Evolutionary conservation across 2,797 vertebrate species (phyloP).

Genomic region (Acanthornis magna): DNA sequence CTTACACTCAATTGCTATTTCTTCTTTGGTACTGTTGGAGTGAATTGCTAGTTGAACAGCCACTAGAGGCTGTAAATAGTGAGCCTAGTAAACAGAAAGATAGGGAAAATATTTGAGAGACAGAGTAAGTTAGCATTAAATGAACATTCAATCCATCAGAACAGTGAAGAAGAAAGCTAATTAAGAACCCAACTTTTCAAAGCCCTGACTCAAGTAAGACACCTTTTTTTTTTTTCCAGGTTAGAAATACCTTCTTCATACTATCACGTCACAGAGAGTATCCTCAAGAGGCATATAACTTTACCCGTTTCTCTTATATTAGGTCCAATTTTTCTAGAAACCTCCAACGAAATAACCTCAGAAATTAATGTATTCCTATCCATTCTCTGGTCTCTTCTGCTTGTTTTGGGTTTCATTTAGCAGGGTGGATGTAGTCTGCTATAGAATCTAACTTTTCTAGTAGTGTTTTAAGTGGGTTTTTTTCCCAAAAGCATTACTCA

Average conservation of each 20-base stretch:
- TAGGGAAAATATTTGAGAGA: slow-evolving; percentile 32
- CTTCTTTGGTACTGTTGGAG: slow-evolving; percentile 70
- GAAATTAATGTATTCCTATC: neutral
- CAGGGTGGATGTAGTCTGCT: neutral
- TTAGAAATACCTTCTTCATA: neutral
- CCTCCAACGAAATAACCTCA: neutral
- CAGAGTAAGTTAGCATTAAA: neutral
- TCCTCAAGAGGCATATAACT: neutral
- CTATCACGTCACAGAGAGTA: neutral
- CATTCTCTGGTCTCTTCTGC: neutral
- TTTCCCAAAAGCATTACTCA: neutral
- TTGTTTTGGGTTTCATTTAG: neutral
- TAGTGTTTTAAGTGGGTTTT: fast-evolving
- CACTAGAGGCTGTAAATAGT: slow-evolving; percentile 90
- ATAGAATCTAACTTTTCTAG: neutral
- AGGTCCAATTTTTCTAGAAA: neutral
- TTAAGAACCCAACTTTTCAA: neutral
- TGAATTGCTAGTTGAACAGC: slow-evolving; percentile 83
- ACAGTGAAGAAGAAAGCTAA: neutral
- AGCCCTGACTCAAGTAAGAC: neutral
- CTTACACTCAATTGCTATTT: slow-evolving; percentile 86
- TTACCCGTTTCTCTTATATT: neutral
- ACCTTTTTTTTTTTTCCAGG: neutral
- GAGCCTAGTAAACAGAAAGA: slow-evolving; percentile 75
- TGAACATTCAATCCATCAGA: slow-evolving; percentile 3